These are phyloP conservation scores for Penaeus indicus DNA, from an alignment of 1,140 invertebrate species.

Conservation along the genomic window DNA sequence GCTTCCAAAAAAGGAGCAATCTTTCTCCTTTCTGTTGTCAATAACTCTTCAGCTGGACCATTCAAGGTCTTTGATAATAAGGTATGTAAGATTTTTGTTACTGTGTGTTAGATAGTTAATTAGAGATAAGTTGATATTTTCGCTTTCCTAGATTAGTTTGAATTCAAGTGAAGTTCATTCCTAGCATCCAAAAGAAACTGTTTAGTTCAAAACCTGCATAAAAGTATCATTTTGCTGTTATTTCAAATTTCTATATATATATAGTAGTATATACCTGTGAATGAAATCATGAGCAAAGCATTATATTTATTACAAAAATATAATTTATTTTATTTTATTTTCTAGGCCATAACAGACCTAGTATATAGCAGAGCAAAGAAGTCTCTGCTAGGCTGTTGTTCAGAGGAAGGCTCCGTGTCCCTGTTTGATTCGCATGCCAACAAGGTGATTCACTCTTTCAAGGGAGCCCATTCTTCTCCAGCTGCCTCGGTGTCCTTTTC, in stretches of 20 bases:
- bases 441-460: constrained; percentile 69
- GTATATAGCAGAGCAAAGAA: constrained; percentile 69
- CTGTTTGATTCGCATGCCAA: constrained; percentile 70
- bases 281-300: neutral
- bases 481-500: constrained; percentile 71
- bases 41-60: constrained; percentile 41
- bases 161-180: neutral
- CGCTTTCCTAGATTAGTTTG: no score
- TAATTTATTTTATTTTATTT: neutral
- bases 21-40: constrained; percentile 40
- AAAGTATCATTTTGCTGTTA: neutral
- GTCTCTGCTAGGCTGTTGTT: constrained; percentile 69
- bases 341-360: constrained; percentile 66
- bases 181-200: neutral
- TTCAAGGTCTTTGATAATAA: constrained; percentile 48
- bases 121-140: no score
- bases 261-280: no score
- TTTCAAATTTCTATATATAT: neutral
- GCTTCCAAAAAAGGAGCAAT: constrained; percentile 43
- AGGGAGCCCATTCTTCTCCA: constrained; percentile 68
- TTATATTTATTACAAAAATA: neutral
- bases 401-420: constrained; percentile 70
- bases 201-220: neutral
- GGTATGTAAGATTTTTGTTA: constrained; percentile 15
- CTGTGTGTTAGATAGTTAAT: no score